phyloP scores from a whole-genome alignment of 2,113 vertebrate genomes.

The Brachyistius frenatus region DNA sequence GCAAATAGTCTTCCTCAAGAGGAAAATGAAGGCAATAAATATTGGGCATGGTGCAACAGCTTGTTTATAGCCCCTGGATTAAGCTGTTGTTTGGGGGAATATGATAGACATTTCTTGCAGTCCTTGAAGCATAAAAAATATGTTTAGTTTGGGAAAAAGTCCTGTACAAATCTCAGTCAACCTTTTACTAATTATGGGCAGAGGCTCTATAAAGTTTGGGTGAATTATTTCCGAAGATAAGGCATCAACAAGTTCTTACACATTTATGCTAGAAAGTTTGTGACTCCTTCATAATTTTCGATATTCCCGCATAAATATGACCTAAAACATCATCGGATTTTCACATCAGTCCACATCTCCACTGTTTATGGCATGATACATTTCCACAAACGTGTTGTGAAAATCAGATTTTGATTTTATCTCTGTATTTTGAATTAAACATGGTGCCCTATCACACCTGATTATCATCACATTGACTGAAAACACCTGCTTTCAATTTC shows the following conservation, averaged over 20 bases:
- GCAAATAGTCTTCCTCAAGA: conserved; percentile 24
- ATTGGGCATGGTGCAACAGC: conserved; percentile 23
- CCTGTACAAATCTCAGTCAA: not conserved
- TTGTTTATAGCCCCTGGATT: conserved; percentile 39
- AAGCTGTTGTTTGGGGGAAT: conserved; percentile 39
- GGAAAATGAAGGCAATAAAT: conserved; percentile 56
- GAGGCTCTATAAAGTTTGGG: not conserved
- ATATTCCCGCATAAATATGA: too few species aligned
- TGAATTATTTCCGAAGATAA: not conserved
- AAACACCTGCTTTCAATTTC: too few species aligned
- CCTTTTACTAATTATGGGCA: not conserved
- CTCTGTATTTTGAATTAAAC: too few species aligned
- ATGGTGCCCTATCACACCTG: too few species aligned
- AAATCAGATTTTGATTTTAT: too few species aligned
- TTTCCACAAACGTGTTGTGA: too few species aligned
- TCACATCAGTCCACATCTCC: too few species aligned
- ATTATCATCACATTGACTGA: too few species aligned
- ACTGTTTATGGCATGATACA: too few species aligned
- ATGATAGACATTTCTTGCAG: conserved; percentile 6
- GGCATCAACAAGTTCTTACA: not conserved
- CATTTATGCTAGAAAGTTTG: not conserved
- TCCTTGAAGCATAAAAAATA: not conserved
- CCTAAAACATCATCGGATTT: too few species aligned
- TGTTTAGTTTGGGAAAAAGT: conserved; percentile 11
- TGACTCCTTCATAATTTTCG: too few species aligned